These are phyloP conservation scores for Hemistola chrysoprasaria DNA, from an alignment of 2,888 invertebrate genomes.

Conservation along the genomic window DNA sequence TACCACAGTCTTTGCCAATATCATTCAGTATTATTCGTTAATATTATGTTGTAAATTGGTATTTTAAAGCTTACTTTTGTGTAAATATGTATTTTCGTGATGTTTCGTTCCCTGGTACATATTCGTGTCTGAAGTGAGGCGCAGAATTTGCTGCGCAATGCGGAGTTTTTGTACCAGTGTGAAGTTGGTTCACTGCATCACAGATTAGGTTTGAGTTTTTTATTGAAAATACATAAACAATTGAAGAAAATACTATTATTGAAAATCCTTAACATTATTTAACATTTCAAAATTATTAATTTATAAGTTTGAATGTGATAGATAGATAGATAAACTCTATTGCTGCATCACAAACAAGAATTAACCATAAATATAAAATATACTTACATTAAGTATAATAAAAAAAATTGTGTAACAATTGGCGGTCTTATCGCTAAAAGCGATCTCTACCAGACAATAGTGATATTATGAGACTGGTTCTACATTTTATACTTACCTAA, in stretches of 20 bases:
- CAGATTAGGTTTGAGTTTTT: constrained; percentile 22
- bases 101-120: constrained; percentile 33
- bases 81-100: constrained; percentile 28
- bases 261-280: no score
- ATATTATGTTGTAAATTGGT: constrained; percentile 19
- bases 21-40: constrained; percentile 1
- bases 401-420: no score
- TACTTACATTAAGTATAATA: no score
- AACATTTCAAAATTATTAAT: no score
- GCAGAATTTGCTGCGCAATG: constrained; percentile 54
- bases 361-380: no score
- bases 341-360: no score
- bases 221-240: not conserved
- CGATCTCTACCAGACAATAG: no score
- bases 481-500: no score
- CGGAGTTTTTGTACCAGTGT: constrained; percentile 45
- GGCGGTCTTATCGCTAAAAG: no score
- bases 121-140: constrained; percentile 47
- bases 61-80: constrained; percentile 16
- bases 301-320: no score
- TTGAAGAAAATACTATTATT: not conserved
- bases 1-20: not conserved
- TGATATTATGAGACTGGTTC: no score
- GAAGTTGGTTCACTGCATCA: constrained; percentile 48
- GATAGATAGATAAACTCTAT: no score